These are phyloP conservation scores for Virgularia gustaviana DNA, from an alignment of 92 coral and sea anemone genomes.

Conservation along the genomic window DNA sequence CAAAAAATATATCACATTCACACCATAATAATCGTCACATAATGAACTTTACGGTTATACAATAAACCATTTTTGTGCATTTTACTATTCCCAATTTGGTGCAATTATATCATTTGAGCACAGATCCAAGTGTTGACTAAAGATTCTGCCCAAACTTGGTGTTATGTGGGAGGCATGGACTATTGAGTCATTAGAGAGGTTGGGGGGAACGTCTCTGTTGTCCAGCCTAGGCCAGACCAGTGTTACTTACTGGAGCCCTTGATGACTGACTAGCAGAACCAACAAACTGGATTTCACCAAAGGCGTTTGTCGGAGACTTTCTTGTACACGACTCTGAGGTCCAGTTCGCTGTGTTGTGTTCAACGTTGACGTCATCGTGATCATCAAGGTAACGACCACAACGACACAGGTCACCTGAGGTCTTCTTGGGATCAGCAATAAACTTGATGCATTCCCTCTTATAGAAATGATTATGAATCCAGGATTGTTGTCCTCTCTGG, in stretches of 20 bases:
- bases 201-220: too few relatives aligned
- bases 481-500: slow-evolving; percentile 84
- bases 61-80: too few relatives aligned
- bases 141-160: too few relatives aligned
- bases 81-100: not conserved
- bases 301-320: slow-evolving; percentile 73
- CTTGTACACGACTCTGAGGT: slow-evolving; percentile 75
- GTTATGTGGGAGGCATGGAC: too few relatives aligned
- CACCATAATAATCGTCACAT: too few relatives aligned
- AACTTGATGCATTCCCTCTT: slow-evolving; percentile 75
- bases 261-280: slow-evolving; percentile 72
- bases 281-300: slow-evolving; percentile 91
- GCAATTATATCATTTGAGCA: not conserved
- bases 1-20: too few relatives aligned
- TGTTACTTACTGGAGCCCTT: slow-evolving; percentile 79
- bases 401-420: slow-evolving; percentile 51
- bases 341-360: slow-evolving; percentile 59
- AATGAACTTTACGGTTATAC: too few relatives aligned
- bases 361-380: slow-evolving; percentile 34
- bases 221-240: not conserved
- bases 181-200: too few relatives aligned
- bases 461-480: slow-evolving; percentile 71
- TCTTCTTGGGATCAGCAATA: slow-evolving; percentile 58
- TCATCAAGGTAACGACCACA: slow-evolving; percentile 65
- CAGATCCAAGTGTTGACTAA: too few relatives aligned